A percentile compares a stretch with the other conserved stretches of the same genome.
These are phyloP conservation scores for Thaumetopoea pityocampa DNA, from an alignment of 1,140 invertebrate species.

Conservation along the genomic window DNA sequence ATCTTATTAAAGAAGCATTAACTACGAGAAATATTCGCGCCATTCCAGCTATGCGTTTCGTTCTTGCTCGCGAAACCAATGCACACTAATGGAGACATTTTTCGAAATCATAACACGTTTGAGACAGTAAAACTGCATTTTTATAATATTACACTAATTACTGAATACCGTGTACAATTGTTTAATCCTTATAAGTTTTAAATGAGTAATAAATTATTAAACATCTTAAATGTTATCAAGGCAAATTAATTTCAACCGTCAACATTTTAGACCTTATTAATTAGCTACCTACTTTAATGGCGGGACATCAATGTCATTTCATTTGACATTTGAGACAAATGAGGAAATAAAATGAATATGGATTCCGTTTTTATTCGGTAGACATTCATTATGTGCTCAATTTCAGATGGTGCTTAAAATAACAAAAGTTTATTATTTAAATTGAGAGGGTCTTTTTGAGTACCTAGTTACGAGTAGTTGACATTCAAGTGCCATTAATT, in stretches of 20 bases:
- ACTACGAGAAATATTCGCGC: constrained; percentile 19
- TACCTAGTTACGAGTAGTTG: constrained; percentile 8
- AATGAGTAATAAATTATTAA: too few relatives aligned
- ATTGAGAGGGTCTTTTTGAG: constrained; percentile 7
- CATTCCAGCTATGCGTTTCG: constrained; percentile 25
- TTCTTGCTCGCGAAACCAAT: constrained; percentile 23
- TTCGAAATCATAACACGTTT: constrained; percentile 26
- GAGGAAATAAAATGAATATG: constrained; percentile 5
- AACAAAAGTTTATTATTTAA: constrained; percentile 4
- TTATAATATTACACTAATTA: constrained; percentile 8
- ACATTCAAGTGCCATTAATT: constrained; percentile 7
- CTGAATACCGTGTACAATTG: constrained; percentile 2
- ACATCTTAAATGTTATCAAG: too few relatives aligned
- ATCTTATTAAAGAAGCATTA: too few relatives aligned
- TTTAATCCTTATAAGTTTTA: too few relatives aligned
- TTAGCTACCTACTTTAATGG: background rate
- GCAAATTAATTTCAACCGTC: background rate
- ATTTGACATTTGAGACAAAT: constrained; percentile 5
- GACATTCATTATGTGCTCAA: background rate
- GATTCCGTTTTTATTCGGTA: background rate
- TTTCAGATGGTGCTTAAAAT: constrained; percentile 4
- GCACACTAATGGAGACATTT: constrained; percentile 33
- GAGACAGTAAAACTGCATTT: constrained; percentile 15
- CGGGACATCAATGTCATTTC: background rate
- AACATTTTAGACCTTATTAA: constrained; percentile 1